Base-by-base conservation (phyloP, 2,113 vertebrate species). In the Eudyptes chrysolophus region DNA sequence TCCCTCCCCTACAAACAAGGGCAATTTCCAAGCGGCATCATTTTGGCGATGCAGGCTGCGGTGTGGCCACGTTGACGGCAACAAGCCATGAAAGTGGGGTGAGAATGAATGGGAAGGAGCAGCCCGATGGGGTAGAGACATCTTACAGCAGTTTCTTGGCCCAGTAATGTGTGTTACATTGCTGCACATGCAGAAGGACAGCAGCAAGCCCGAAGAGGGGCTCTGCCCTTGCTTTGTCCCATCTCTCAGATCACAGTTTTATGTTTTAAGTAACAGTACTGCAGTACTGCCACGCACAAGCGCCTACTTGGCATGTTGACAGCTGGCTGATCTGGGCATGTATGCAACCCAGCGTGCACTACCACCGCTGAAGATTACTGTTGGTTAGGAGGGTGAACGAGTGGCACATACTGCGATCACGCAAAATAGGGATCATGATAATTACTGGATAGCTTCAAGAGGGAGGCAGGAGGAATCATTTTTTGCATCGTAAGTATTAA, bases 371-470 rank as follows among this genome's bases (percentile, higher is more conserved):
- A 25, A 78, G 65, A 52, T 55, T 38, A 14, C 64, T 86, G 80
- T 7, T 84, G 90, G 60, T 71, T 87, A 66, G 57, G 34, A 95
- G 60, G 34, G 76, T 14, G 32, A 85, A 71, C 52, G 94, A 84
- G 44, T 55, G 64, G 87, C 92, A 85, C 52, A 21, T 7, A 55
- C 51, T 57, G 40, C 0, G 5, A 91, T 81, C 87, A 91, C 24
- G 1, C 51, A 95, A 89, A 96, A 64, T 14, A 78, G 70, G 55
- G 57, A 91, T 92, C 87, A 75, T 46, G 69, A 30, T 89, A 92
- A 95, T 96, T 91, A 79, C 36, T 9, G 44, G 77, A 87, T 38
- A 76, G 62, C 69, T 96, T 95, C 91, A 85, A 92, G 84, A 94
- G 44, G 19, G 65, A 96, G 61, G 69, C 69, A 94, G n/a, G 6